Evolutionary conservation across 1,140 invertebrate species (phyloP), one percentile per base, ranked within the genome.

Genomic region (Pissodes strobi): DNA sequence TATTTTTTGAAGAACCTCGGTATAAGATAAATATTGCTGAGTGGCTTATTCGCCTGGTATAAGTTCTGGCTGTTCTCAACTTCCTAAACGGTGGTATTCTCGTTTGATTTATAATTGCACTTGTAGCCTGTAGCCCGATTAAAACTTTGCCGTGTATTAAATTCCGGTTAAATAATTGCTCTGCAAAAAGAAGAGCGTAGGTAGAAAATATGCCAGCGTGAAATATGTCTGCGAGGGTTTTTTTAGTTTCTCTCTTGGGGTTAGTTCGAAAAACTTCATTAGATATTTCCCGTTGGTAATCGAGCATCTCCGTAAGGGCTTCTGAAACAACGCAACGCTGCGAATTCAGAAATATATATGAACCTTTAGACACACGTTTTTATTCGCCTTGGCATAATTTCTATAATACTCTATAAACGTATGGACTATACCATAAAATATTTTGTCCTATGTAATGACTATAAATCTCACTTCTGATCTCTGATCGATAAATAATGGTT

Each of bases 91-190:
- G 58, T 61, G 46, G 58, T 61, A 51, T 46, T 61, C 58, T 39
- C 22, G 27, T 61, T 61, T 61, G 58, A 61, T 61, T 61, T 61
- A 61, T 61, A 49, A 61, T 61, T 46, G 58, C 46, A 61, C 58
- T 61, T 61, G 46, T 61, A 51, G 51, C 58, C 58, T 22, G 58
- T 52, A 52, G 58, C 58, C 23, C 58, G 58, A 61, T 61, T 61
- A 51, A 61, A 61, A 61, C 58, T 61, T 61, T 51, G 58, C 58
- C 51, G 46, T 51, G 58, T 61, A 61, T 61, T 61, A 61, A 61
- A 61, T 61, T 61, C 58, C 58, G 27, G 58, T 61, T 51, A 61
- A 61, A 61, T 61, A 61, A 61, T 61, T 61, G 58, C 58, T 34
- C 17, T 18, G 58, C 46, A 51, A 61, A 61, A 61, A 61, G 58